phyloP scores from a whole-genome alignment of 2,888 invertebrate species.

The Aphidius colemani region DNA sequence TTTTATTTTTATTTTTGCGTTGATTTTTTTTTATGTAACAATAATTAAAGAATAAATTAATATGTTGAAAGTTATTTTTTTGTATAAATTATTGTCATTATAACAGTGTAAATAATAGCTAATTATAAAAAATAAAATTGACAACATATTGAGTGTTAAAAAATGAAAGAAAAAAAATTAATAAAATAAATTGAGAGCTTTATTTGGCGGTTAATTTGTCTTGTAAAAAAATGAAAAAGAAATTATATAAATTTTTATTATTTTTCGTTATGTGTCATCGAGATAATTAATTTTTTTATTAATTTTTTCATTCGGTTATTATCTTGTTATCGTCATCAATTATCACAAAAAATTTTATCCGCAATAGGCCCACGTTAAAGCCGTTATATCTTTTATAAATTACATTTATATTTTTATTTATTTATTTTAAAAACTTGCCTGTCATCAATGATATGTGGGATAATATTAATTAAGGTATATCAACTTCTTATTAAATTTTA shows the following conservation, averaged over 20 bases:
- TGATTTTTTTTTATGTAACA: no score
- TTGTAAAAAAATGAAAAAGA: no score
- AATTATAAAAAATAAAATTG: neutral
- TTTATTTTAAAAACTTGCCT: neutral
- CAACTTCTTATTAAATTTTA: neutral
- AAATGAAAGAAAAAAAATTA: no score
- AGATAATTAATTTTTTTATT: constrained; percentile 4
- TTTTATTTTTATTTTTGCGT: constrained; percentile 9
- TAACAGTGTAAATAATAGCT: neutral
- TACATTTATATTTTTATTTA: constrained; percentile 8
- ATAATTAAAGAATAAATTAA: no score
- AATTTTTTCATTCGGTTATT: constrained; percentile 14
- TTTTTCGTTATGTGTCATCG: constrained; percentile 13
- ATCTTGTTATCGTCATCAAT: neutral
- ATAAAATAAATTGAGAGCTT: no score
- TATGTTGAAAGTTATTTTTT: no score
- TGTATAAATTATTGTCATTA: constrained; percentile 12
- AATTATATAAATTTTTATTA: constrained; percentile 12
- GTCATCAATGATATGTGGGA: constrained; percentile 17
- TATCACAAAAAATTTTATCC: neutral
- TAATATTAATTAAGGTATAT: constrained; percentile 2
- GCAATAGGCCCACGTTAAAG: constrained; percentile 22
- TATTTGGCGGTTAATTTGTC: no score
- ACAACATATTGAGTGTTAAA: neutral
- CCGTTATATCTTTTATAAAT: constrained; percentile 2